A percentile compares a stretch with the other conserved stretches of the same genome.
These are phyloP conservation scores for Anticlea derivata DNA, from an alignment of 2,888 invertebrate species.

Conservation along the genomic window DNA sequence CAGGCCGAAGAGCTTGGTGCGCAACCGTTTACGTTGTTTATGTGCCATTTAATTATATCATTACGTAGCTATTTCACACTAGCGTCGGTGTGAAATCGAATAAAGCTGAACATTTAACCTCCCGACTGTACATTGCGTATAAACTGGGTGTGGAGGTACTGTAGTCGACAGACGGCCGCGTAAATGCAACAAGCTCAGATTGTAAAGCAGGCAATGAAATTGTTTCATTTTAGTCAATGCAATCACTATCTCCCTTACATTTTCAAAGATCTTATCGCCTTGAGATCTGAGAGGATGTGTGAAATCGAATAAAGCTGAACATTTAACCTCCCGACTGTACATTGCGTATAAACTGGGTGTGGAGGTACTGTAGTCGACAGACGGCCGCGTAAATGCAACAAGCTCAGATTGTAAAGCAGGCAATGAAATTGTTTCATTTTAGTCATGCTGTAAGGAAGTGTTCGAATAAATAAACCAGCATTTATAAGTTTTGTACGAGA, in stretches of 20 bases:
- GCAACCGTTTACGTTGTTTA: background rate
- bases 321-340: background rate
- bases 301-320: slow-evolving; percentile 1
- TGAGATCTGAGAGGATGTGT: no score
- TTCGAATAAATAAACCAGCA: no score
- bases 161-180: background rate
- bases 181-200: background rate
- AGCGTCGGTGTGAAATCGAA: slow-evolving; percentile 1
- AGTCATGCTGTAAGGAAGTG: no score
- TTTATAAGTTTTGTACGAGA: no score
- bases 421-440: background rate
- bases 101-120: background rate
- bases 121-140: slow-evolving; percentile 2
- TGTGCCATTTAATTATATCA: background rate
- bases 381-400: background rate
- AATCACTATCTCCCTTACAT: no score
- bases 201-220: background rate
- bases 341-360: slow-evolving; percentile 4
- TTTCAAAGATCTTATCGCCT: no score
- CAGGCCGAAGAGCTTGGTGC: no score
- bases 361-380: slow-evolving; percentile 2
- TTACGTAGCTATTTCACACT: slow-evolving; percentile 1
- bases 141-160: slow-evolving; percentile 6
- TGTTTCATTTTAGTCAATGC: background rate
- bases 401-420: background rate